Conservation (phyloP, 2,888 invertebrate species). For the Sinohyriopsis cumingii region DNA sequence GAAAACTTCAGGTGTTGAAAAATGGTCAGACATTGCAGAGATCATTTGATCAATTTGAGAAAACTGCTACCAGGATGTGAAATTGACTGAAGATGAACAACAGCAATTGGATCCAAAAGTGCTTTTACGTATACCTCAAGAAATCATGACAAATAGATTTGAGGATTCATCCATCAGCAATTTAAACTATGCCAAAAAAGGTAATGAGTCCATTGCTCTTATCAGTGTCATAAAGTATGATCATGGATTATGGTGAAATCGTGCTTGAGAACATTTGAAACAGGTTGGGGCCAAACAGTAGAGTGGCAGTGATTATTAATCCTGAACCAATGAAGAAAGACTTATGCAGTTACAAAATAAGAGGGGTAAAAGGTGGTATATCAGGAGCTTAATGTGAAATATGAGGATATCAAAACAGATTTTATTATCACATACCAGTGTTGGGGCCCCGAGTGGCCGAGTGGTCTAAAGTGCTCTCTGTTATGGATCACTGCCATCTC, state of each 20-base stretch:
- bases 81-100: constrained; percentile 12
- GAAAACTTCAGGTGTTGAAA: not conserved
- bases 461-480: too few species aligned
- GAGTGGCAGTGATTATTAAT: constrained; percentile 4
- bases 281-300: constrained; percentile 6
- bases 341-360: too few species aligned
- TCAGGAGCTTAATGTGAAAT: too few species aligned
- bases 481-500: too few species aligned
- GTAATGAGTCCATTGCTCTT: constrained; percentile 17
- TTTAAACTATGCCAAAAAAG: constrained; percentile 1
- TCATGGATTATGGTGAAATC: constrained; percentile 5
- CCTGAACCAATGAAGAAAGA: too few species aligned
- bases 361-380: too few species aligned
- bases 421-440: too few species aligned
- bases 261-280: constrained; percentile 2
- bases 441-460: too few species aligned
- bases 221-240: not conserved
- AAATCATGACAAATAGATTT: constrained; percentile 15
- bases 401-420: too few species aligned
- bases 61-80: constrained; percentile 15
- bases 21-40: constrained; percentile 7
- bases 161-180: constrained; percentile 20
- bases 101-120: constrained; percentile 18
- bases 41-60: constrained; percentile 2
- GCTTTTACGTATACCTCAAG: not conserved